Conservation (phyloP, 64 coral and sea anemone species). For the Montipora capricornis region DNA sequence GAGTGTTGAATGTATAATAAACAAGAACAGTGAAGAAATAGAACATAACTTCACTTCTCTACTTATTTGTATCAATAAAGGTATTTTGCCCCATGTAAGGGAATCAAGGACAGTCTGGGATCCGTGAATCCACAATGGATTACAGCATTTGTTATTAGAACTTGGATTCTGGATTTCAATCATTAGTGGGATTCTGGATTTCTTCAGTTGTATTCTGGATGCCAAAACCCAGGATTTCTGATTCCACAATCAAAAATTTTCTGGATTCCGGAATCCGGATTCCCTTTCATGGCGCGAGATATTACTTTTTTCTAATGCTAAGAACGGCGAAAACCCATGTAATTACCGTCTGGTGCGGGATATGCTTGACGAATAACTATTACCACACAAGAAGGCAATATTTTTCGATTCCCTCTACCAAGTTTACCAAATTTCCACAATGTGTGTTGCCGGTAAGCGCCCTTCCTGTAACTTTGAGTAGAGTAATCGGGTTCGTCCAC, state of each 20-base stretch:
- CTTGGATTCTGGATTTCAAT: no score
- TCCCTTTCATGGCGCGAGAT: no score
- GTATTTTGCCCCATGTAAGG: neutral
- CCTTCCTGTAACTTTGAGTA: slow-evolving; percentile 36
- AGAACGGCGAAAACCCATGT: slow-evolving; percentile 25
- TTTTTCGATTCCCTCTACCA: slow-evolving; percentile 4
- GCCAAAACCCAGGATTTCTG: no score
- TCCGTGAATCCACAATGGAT: neutral
- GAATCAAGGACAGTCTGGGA: neutral
- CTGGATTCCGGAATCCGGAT: no score
- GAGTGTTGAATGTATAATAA: slow-evolving; percentile 3
- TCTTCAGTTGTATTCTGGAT: no score
- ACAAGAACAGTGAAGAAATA: slow-evolving; percentile 13
- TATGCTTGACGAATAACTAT: neutral
- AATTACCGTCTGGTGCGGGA: slow-evolving; percentile 27
- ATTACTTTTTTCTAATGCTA: neutral
- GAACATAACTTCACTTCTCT: slow-evolving; percentile 1
- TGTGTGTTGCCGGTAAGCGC: slow-evolving; percentile 43
- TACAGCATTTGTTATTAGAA: neutral
- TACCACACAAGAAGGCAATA: slow-evolving; percentile 27
- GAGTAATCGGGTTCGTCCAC: slow-evolving; percentile 42
- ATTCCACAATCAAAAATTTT: no score
- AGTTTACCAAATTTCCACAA: slow-evolving; percentile 44
- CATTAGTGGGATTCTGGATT: no score
- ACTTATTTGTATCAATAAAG: slow-evolving; percentile 10